Evolutionary conservation across 1,140 invertebrate genomes (phyloP).

Genomic region (Diachasma alloeum): DNA sequence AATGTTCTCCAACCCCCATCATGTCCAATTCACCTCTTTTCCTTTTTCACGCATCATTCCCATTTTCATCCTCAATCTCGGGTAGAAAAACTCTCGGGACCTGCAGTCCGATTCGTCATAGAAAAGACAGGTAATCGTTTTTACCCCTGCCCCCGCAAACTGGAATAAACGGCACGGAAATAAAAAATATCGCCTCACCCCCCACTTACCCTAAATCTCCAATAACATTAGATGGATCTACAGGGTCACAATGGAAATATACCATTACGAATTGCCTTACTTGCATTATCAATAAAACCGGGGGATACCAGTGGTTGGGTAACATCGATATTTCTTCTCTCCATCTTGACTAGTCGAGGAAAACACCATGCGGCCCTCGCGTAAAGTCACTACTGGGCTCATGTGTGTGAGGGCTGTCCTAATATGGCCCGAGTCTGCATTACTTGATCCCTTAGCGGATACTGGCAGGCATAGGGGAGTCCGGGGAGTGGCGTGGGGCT

Average conservation of each 20-base stretch:
- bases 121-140: conserved; percentile 7
- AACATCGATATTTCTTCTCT: not conserved
- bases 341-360: conserved; percentile 42
- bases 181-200: not conserved
- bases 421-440: conserved; percentile 55
- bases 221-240: not conserved
- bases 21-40: not conserved
- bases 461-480: conserved; percentile 24
- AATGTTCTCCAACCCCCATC: not conserved
- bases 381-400: conserved; percentile 35
- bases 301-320: not conserved
- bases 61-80: conserved; percentile 1
- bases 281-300: not conserved
- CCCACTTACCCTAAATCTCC: not conserved
- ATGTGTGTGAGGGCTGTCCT: conserved; percentile 38
- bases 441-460: conserved; percentile 46
- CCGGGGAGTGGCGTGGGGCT: no score
- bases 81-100: not conserved
- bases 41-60: conserved; percentile 9
- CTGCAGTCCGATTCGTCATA: not conserved
- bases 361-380: conserved; percentile 39
- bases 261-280: not conserved
- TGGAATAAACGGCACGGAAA: not conserved
- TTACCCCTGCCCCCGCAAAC: not conserved
- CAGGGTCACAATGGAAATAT: not conserved